phyloP scores from a whole-genome alignment of 1,140 invertebrate species.

The Euschistus heros region DNA sequence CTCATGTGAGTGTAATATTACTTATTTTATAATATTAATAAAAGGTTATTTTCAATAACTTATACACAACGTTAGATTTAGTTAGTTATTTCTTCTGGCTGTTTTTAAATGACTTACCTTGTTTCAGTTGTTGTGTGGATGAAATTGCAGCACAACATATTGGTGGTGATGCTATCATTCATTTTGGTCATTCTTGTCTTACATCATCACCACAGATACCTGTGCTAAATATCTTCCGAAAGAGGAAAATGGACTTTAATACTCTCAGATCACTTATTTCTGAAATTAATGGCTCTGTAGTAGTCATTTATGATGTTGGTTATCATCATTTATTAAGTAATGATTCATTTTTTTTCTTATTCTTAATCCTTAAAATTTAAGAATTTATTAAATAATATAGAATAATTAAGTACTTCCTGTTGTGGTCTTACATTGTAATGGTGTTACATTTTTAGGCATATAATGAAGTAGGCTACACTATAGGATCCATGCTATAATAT shows the following conservation, averaged over 20 bases:
- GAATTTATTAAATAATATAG: no score
- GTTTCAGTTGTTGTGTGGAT: constrained; percentile 80
- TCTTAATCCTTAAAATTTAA: no score
- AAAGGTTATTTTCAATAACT: no score
- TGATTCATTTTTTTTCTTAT: no score
- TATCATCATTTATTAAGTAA: constrained; percentile 55
- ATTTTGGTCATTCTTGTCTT: constrained; percentile 84
- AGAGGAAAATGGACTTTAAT: constrained; percentile 42
- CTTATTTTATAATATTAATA: no score
- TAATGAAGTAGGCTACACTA: no score
- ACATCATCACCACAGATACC: constrained; percentile 55
- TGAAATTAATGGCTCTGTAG: constrained; percentile 35
- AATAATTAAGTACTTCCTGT: no score
- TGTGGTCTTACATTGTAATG: no score
- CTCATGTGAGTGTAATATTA: no score
- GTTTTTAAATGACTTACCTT: constrained; percentile 27
- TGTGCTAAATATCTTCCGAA: constrained; percentile 58
- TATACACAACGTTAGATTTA: no score
- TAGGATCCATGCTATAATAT: no score
- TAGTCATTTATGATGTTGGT: constrained; percentile 62
- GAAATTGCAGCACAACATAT: constrained; percentile 80
- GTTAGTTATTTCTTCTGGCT: background rate
- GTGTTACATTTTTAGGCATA: no score
- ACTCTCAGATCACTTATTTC: constrained; percentile 34
- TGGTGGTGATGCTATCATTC: constrained; percentile 71